Evolutionary conservation across 2,113 vertebrate genomes (phyloP).

Genomic region (Phainopepla nitens): DNA sequence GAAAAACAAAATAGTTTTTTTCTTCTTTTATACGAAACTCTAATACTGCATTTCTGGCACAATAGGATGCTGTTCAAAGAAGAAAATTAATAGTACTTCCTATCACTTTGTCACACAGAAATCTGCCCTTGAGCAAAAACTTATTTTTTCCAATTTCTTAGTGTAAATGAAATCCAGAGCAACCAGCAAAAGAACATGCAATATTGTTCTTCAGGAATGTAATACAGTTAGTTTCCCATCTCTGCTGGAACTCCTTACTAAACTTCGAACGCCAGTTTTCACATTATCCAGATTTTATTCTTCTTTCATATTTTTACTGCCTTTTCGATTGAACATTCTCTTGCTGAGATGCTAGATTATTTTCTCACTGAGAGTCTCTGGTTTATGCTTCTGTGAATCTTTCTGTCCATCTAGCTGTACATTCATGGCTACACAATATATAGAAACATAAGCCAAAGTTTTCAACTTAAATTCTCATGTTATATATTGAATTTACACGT

Average conservation of each 20-base stretch:
- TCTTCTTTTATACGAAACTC: not conserved
- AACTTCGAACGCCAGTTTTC: not conserved
- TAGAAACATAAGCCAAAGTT: not conserved
- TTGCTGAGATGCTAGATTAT: not conserved
- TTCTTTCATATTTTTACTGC: not conserved
- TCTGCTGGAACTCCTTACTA: not conserved
- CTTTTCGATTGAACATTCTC: not conserved
- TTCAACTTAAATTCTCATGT: not conserved
- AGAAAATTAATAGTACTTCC: not conserved
- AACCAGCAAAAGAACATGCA: not conserved
- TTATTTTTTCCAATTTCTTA: not conserved
- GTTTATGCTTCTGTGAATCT: not conserved
- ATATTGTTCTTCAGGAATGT: not conserved
- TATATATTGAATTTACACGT: not conserved
- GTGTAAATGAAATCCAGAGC: slow-evolving; percentile 6
- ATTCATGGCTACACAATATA: not conserved
- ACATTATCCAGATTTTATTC: not conserved
- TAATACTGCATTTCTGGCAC: not conserved
- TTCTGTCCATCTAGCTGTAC: not conserved
- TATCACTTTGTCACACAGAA: not conserved
- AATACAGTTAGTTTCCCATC: not conserved
- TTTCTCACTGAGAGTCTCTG: not conserved
- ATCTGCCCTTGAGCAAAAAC: not conserved
- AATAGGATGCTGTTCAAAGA: not conserved
- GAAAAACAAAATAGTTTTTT: not conserved